Evolutionary conservation across 2,113 vertebrate species (phyloP), one percentile per base, ranked within the genome.

Genomic region (Hippocampus comes): DNA sequence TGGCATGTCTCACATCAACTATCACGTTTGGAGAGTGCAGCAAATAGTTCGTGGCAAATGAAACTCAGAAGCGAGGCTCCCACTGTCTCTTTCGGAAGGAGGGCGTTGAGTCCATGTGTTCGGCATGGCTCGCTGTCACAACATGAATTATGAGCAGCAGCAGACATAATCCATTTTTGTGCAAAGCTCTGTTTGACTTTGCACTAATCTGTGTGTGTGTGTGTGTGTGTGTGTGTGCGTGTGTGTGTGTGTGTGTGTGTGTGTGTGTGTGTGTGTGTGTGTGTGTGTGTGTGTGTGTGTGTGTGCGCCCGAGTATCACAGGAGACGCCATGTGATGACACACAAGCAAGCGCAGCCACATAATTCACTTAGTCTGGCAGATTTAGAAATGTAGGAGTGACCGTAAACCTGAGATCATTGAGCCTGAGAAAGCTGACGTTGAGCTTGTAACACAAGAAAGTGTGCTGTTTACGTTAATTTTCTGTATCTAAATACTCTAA

Each of bases 111-210:
- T 15, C 2, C 23, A 63, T 82, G 79, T 69, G 69, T 72, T 68
- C 63, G 63, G 60, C n/a, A 67, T 59, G 75, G 57, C 74, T 67
- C 41, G 15, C 25, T 53, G 55, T 67, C 60, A 74, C 53, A 34
- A 78, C 84, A 70, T 75, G 70, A 80, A 85, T 86, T 73, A 68
- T 69, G 64, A 80, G 74, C 15, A 9, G 10, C 65, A 78, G 64
- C 76, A 53, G 42, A 60, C 73, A 68, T 88, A 87, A 89, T 89
- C 84, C 80, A 81, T 86, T 89, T 81, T 82, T 57, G 67, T 81
- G 80, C 84, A 71, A 79, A 82, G 74, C 69, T 38, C 66, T 75
- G n/a, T 77, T 74, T 74, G 67, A 81, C 61, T 55, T 30, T 34
- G 27, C 59, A 9, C 59, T 66, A 66, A 66, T 78, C 67, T 79